phyloP scores from a whole-genome alignment of 2,113 vertebrate species.

The Phyllopteryx taeniolatus region DNA sequence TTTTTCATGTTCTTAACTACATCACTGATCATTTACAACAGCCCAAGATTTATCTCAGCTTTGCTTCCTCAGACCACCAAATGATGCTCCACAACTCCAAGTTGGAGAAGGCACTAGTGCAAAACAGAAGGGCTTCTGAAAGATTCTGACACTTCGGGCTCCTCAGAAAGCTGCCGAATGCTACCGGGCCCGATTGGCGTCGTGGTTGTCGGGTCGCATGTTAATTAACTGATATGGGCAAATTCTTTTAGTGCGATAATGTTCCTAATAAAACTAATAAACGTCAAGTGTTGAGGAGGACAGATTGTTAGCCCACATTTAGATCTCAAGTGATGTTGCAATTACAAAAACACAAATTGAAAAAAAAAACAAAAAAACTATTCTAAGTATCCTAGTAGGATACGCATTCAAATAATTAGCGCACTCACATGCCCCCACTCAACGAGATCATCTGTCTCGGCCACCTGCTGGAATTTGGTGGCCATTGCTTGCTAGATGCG shows the following conservation, averaged over 20 bases:
- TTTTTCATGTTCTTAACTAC: conserved; percentile 30
- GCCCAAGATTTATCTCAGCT: conserved; percentile 12
- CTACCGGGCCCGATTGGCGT: conserved; percentile 31
- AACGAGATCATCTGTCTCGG: background rate
- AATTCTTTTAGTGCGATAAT: background rate
- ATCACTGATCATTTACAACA: conserved; percentile 58
- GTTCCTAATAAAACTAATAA: background rate
- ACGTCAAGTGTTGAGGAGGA: background rate
- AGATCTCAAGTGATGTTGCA: background rate
- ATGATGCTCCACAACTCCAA: conserved; percentile 26
- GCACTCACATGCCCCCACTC: conserved; percentile 18
- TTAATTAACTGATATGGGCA: background rate
- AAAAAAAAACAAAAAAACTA: conserved; percentile 1
- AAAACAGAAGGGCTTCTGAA: conserved; percentile 33
- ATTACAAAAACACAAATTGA: background rate
- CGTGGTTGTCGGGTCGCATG: background rate
- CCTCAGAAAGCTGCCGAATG: conserved; percentile 39
- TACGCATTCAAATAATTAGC: conserved; percentile 48
- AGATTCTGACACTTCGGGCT: background rate
- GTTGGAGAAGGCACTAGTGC: conserved; percentile 64
- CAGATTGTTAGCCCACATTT: background rate
- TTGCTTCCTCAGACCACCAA: background rate
- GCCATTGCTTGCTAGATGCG: background rate
- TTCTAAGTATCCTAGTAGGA: conserved; percentile 23
- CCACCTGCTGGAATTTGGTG: conserved; percentile 24